phyloP scores from a whole-genome alignment of 2,113 vertebrate genomes.

The Cyanoliseus patagonus region DNA sequence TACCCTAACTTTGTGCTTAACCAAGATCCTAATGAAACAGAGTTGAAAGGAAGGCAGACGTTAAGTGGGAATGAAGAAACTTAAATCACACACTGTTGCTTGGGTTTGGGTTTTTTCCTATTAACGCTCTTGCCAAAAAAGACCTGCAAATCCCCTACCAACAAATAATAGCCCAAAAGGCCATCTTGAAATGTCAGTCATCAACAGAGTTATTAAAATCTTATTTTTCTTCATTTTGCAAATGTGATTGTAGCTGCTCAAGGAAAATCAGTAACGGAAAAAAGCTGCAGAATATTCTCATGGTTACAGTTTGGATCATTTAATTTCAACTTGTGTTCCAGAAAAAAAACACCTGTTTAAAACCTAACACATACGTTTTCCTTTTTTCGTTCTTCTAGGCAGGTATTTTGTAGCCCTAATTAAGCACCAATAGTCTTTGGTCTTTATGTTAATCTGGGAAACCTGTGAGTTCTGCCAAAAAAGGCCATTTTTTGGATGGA shows the following conservation, averaged over 20 bases:
- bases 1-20: neutral
- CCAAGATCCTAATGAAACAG: slow-evolving; percentile 15
- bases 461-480: slow-evolving; percentile 7
- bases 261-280: neutral
- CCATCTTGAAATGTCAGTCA: slow-evolving; percentile 66
- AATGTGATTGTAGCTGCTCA: neutral
- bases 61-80: slow-evolving; percentile 2
- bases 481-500: neutral
- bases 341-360: neutral
- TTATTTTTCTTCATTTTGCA: slow-evolving; percentile 1
- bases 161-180: neutral
- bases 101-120: neutral
- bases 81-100: slow-evolving; percentile 41
- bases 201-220: slow-evolving; percentile 74
- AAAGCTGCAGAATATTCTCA: neutral
- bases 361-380: neutral
- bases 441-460: neutral
- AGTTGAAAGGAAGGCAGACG: neutral
- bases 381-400: neutral
- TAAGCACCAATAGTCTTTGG: neutral
- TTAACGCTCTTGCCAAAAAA: neutral
- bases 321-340: neutral
- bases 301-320: neutral
- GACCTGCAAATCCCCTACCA: neutral
- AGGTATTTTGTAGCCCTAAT: neutral